A percentile compares a stretch with the other conserved stretches of the same genome.
Evolutionary conservation across 2,888 invertebrate species (phyloP).

Genomic region (Nymphalis c-album): DNA sequence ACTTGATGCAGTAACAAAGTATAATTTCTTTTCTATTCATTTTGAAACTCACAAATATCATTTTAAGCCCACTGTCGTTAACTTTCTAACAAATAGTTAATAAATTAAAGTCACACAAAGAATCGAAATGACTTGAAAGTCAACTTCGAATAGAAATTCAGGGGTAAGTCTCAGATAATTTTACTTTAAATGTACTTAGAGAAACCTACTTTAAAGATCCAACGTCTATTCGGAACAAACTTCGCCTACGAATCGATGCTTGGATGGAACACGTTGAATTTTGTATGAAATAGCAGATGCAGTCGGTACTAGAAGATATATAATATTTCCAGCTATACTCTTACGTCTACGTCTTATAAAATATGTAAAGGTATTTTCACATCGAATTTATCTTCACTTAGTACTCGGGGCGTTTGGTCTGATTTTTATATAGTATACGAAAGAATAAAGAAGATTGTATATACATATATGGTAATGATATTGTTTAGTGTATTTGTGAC

Average conservation of each 20-base stretch:
- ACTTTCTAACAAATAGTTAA: not conserved
- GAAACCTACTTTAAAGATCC: conserved; percentile 9
- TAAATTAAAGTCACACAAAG: not conserved
- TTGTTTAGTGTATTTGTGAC: no score
- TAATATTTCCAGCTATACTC: conserved; percentile 46
- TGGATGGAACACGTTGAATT: conserved; percentile 55
- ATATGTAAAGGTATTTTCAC: conserved; percentile 46
- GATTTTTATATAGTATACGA: no score
- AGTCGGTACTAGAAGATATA: conserved; percentile 47
- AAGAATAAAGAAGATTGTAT: no score
- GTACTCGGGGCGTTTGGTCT: conserved; percentile 13
- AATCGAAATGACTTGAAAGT: conserved; percentile 1
- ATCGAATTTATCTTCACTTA: conserved; percentile 32
- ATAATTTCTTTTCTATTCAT: no score
- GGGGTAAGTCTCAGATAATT: conserved; percentile 6
- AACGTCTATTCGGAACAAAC: conserved; percentile 16
- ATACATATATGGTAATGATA: no score
- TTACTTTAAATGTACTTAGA: conserved; percentile 6
- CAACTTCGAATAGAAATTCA: conserved; percentile 4
- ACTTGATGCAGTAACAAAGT: no score
- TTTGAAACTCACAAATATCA: not conserved
- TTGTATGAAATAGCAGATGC: conserved; percentile 65
- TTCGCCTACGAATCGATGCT: conserved; percentile 43
- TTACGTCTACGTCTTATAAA: conserved; percentile 42
- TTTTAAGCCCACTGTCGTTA: not conserved